phyloP scores from a whole-genome alignment of 2,888 invertebrate species.

The Thymelicus sylvestris region DNA sequence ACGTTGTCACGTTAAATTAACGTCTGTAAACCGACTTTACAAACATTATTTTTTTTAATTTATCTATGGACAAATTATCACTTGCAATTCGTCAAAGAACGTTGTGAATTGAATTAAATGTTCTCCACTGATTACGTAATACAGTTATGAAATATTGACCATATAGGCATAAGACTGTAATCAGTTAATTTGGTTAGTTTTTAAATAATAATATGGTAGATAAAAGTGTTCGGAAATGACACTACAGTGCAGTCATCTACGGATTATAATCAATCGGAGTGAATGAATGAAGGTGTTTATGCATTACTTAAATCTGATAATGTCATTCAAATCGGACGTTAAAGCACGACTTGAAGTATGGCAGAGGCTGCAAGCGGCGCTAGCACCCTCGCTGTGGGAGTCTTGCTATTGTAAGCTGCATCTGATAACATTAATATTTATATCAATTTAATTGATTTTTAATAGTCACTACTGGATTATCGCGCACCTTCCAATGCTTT shows the following conservation, averaged over 20 bases:
- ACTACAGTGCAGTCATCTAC: slow-evolving; percentile 6
- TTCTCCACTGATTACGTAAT: no score
- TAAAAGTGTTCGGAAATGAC: not conserved
- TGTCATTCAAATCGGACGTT: slow-evolving; percentile 22
- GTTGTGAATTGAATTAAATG: no score
- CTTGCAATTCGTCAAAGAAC: no score
- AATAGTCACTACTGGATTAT: slow-evolving; percentile 1
- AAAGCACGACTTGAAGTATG: not conserved
- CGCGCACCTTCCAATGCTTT: not conserved
- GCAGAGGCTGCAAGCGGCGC: slow-evolving; percentile 10
- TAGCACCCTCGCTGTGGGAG: not conserved
- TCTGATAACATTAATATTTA: not conserved
- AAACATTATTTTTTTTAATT: no score
- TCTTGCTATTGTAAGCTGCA: not conserved
- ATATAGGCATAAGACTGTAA: not conserved
- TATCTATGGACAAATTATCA: no score
- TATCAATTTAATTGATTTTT: not conserved
- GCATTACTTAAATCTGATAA: slow-evolving; percentile 31
- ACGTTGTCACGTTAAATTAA: no score
- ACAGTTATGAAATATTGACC: no score
- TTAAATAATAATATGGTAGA: not conserved
- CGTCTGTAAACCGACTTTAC: no score
- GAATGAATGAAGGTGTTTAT: slow-evolving; percentile 30
- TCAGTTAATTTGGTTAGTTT: not conserved
- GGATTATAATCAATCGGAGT: slow-evolving; percentile 19